A percentile compares a stretch with the other conserved stretches of the same genome.
Conservation (phyloP, 2,113 vertebrate genomes). For the Coturnix japonica region DNA sequence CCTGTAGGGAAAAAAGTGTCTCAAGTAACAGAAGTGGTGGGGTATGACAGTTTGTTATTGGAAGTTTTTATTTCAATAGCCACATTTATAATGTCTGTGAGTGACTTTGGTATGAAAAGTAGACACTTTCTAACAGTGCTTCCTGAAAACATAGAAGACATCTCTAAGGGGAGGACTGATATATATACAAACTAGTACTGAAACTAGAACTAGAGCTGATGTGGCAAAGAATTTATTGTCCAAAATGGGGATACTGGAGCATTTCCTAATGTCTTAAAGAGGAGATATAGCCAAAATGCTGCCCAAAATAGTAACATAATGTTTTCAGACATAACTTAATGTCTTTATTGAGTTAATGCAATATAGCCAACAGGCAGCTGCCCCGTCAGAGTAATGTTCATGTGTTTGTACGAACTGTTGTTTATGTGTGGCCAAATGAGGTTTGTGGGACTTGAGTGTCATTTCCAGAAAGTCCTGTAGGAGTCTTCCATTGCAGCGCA, state of each 20-base stretch:
- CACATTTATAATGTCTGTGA: background rate
- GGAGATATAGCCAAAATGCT: background rate
- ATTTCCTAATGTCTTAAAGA: background rate
- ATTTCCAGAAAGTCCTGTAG: background rate
- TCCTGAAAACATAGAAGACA: background rate
- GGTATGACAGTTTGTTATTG: background rate
- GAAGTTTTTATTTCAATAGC: background rate
- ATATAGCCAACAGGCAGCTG: background rate
- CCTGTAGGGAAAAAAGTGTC: slow-evolving; percentile 2
- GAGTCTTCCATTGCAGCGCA: accelerated
- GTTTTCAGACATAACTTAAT: background rate
- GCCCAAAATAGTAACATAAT: background rate
- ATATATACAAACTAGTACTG: no score
- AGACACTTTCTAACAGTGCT: background rate
- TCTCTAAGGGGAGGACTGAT: accelerated
- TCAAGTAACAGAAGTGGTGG: background rate
- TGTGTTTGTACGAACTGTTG: background rate
- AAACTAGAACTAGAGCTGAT: background rate
- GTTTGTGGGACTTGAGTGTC: no score
- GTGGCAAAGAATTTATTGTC: background rate
- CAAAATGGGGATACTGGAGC: background rate
- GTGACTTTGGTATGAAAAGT: background rate
- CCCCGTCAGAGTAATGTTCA: no score
- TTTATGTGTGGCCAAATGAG: background rate
- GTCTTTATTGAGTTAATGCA: background rate